phyloP scores from a whole-genome alignment of 2,113 vertebrate species.

The Jacana jacana region DNA sequence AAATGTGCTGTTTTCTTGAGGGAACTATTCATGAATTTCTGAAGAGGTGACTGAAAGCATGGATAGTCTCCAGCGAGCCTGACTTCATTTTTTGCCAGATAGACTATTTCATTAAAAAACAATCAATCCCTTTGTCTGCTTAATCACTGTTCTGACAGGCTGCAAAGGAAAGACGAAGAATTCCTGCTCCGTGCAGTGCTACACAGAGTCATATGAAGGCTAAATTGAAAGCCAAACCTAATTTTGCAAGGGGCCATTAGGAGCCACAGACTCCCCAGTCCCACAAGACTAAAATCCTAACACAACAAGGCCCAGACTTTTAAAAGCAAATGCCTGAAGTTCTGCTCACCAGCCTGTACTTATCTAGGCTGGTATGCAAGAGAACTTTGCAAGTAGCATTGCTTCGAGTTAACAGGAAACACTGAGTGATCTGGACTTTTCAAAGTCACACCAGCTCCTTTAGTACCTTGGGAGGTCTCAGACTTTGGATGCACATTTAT shows the following conservation, averaged over 20 bases:
- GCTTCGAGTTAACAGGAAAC: neutral
- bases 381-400: neutral
- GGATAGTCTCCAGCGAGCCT: conserved; percentile 33
- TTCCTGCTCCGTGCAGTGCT: neutral
- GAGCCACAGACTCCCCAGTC: neutral
- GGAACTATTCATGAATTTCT: conserved; percentile 59
- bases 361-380: neutral
- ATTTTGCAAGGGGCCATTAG: conserved; percentile 43
- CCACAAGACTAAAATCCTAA: neutral
- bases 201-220: conserved; percentile 27
- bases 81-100: conserved; percentile 60
- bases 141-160: conserved; percentile 66
- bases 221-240: conserved; percentile 45
- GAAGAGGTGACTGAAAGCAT: conserved; percentile 49
- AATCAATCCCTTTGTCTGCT: conserved; percentile 68
- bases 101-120: conserved; percentile 69
- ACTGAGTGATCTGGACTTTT: neutral
- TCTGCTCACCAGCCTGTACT: neutral
- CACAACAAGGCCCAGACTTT: neutral
- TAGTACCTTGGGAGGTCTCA: neutral
- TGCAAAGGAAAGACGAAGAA: conserved; percentile 43
- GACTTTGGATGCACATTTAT: neutral
- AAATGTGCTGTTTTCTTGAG: conserved; percentile 53
- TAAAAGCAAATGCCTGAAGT: neutral
- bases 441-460: neutral